A percentile compares a stretch with the other conserved stretches of the same genome.
Conservation (phyloP, 2,888 invertebrate genomes). For the Diadegma fenestrale region DNA sequence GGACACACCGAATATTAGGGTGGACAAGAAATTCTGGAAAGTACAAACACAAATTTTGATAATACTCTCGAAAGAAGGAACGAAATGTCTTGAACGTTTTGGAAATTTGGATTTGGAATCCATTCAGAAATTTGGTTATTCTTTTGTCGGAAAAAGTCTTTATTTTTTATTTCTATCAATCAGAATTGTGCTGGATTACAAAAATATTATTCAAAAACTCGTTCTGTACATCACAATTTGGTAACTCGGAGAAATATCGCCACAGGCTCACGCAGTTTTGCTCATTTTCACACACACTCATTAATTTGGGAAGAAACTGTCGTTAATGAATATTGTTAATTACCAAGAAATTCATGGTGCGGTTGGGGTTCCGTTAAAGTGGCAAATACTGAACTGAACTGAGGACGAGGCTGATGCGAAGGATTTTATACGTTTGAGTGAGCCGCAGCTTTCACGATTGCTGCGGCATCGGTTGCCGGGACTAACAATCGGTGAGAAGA, state of each 20-base stretch:
- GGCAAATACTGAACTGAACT: conserved; percentile 75
- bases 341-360: conserved; percentile 78
- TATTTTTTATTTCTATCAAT: not conserved
- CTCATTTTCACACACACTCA: not conserved
- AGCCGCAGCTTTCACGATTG: conserved; percentile 79
- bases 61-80: not conserved
- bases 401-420: conserved; percentile 54
- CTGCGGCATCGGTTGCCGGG: conserved; percentile 41
- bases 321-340: conserved; percentile 65
- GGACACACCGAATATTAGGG: conserved; percentile 69
- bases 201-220: conserved; percentile 1
- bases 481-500: conserved; percentile 53
- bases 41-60: not conserved
- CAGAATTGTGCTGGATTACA: not conserved
- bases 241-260: conserved; percentile 1
- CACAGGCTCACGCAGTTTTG: not conserved
- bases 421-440: conserved; percentile 80
- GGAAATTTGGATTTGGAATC: not conserved
- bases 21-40: conserved; percentile 70
- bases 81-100: not conserved
- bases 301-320: conserved; percentile 70
- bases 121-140: not conserved
- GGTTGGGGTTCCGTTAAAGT: conserved; percentile 49
- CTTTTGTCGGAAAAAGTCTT: not conserved
- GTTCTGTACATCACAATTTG: not conserved